phyloP scores from a whole-genome alignment of 2,797 vertebrate genomes.

The Cyprinodon diabolis region DNA sequence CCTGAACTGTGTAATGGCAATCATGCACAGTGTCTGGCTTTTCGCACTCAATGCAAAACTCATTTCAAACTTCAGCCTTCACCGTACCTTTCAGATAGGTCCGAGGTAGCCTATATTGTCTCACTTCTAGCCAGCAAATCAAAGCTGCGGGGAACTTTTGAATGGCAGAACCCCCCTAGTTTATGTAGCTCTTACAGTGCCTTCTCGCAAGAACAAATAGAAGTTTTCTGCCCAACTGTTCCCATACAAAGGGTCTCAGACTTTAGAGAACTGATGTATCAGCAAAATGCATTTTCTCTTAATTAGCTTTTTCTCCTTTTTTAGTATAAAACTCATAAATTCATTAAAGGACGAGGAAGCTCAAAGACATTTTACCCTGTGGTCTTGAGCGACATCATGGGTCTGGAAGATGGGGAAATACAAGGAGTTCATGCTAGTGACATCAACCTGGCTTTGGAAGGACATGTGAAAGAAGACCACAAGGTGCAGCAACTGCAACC shows the following conservation, averaged over 20 bases:
- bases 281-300: not conserved
- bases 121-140: too few relatives aligned
- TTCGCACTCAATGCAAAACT: too few relatives aligned
- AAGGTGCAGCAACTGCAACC: not conserved
- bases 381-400: conserved; percentile 45
- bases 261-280: not conserved
- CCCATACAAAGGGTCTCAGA: not conserved
- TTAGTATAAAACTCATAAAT: conserved; percentile 9
- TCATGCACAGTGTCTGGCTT: too few relatives aligned
- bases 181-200: too few relatives aligned
- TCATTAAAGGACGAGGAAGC: conserved; percentile 1
- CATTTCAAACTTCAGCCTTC: too few relatives aligned
- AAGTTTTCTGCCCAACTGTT: too few relatives aligned
- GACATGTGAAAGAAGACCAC: conserved; percentile 12
- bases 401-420: conserved; percentile 16
- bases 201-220: too few relatives aligned
- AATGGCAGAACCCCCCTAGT: too few relatives aligned
- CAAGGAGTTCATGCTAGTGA: conserved; percentile 14
- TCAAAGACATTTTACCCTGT: conserved; percentile 1
- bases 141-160: too few relatives aligned
- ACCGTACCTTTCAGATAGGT: too few relatives aligned
- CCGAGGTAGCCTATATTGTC: too few relatives aligned
- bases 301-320: not conserved
- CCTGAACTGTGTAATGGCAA: too few relatives aligned
- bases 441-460: conserved; percentile 30